Evolutionary conservation across 2,797 vertebrate genomes (phyloP), one percentile per base, ranked within the genome.

Genomic region (Rhodeus uyekii): DNA sequence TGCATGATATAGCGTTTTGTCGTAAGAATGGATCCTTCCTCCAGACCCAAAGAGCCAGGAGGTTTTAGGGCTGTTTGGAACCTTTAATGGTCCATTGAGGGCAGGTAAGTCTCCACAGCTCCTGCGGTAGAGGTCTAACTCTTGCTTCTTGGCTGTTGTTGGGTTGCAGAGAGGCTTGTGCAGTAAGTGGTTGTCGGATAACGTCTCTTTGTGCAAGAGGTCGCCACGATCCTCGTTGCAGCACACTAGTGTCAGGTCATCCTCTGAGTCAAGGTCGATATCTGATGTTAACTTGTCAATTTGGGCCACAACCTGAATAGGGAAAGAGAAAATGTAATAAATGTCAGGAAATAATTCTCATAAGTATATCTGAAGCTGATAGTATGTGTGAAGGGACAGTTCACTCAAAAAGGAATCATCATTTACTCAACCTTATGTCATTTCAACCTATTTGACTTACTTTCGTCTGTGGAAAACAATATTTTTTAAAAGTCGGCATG

Each of bases 1-100:
- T 0, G 95, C 95, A 0, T 96, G 95, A 83, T 96, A 95, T 29
- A 95, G 93, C 67, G 95, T 93, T 89, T 95, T 95, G 90, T 96
- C 95, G 4, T 94, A 95, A 89, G 94, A 95, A 0, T 94, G 91
- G 27, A 95, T 94, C 42, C 93, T 87, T 68, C 95, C 95, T 86
- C 95, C 89, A 8, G 78, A 83, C 12, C 80, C 78, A 36, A 80
- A 0, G 92, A 93, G 92, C 80, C 95, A 92, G 0, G 89, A 88
- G 2, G 88, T 32, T 76, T 90, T 93, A 61, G 84, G 90, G 50
- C 83, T 38, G 6, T 90, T 82, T 0, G 87, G 80, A 0, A 91
- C 92, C 2, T 90, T 90, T 71, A 86, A 87, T 1, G 95, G 95
- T n/a, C 94, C 94, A 0, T 96, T 95, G 73, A 94, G 91, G 55